Conservation (phyloP, 2,888 invertebrate genomes). For the Lagria hirta region DNA sequence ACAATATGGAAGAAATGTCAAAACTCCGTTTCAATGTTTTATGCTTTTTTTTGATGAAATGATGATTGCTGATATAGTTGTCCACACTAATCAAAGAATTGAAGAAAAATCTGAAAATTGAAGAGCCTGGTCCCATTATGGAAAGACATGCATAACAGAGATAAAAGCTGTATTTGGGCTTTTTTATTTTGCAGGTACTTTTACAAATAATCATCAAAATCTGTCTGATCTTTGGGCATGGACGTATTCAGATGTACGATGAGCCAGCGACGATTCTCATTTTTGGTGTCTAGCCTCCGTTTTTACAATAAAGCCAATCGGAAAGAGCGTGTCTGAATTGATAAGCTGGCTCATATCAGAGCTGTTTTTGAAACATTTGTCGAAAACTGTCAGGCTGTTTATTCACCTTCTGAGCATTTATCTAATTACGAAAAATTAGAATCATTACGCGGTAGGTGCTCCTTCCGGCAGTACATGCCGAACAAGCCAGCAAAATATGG, state of each 20-base stretch:
- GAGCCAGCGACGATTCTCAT: background rate
- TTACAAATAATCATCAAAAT: slow-evolving; percentile 3
- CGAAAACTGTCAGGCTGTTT: background rate
- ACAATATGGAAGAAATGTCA: too few relatives aligned
- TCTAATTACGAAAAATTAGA: background rate
- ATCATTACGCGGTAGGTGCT: slow-evolving; percentile 1
- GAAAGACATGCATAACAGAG: too few relatives aligned
- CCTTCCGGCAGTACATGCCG: slow-evolving; percentile 24
- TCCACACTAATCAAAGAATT: too few relatives aligned
- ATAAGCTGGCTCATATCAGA: background rate
- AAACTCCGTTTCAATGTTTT: too few relatives aligned
- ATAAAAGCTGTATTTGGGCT: too few relatives aligned
- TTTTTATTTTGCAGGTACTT: too few relatives aligned
- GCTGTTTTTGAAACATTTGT: background rate
- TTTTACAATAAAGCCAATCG: slow-evolving; percentile 2
- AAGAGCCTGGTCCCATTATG: too few relatives aligned
- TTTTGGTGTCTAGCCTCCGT: background rate
- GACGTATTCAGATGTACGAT: slow-evolving; percentile 1
- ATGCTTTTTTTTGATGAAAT: too few relatives aligned
- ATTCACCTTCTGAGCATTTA: background rate
- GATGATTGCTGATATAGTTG: too few relatives aligned
- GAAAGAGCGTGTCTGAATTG: background rate
- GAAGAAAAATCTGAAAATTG: too few relatives aligned
- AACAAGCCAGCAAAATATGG: slow-evolving; percentile 38
- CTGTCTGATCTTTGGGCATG: slow-evolving; percentile 1